Conservation (phyloP, 1,140 invertebrate species). For the Drosophila mauritiana region DNA sequence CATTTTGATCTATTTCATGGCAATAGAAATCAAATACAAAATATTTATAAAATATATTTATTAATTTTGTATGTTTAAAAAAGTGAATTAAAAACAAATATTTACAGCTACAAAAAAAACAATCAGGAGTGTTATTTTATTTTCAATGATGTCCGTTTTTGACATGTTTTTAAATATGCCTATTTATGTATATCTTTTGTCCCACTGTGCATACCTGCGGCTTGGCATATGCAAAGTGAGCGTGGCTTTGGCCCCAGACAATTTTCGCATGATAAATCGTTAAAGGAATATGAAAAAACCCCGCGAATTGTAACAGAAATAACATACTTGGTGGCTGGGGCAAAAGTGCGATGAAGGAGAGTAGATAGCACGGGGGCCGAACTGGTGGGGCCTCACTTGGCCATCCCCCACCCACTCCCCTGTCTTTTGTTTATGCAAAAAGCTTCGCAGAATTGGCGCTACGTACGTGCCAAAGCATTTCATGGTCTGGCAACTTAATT, state of each 20-base stretch:
- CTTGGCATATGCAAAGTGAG: conserved; percentile 72
- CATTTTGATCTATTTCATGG: no score
- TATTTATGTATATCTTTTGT: not conserved
- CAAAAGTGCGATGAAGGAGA: conserved; percentile 7
- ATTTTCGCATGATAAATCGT: conserved; percentile 83
- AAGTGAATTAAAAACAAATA: no score
- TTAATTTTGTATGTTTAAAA: not conserved
- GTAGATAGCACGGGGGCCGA: conserved; percentile 24
- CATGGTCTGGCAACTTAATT: conserved; percentile 82
- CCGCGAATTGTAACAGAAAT: conserved; percentile 77
- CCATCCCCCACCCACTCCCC: conserved; percentile 15
- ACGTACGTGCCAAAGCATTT: conserved; percentile 81
- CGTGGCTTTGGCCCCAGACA: conserved; percentile 62
- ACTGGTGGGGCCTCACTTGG: conserved; percentile 3
- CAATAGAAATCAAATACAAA: not conserved
- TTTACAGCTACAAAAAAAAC: no score
- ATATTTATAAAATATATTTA: not conserved
- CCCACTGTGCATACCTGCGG: conserved; percentile 25
- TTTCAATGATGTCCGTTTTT: not conserved
- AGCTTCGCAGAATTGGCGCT: conserved; percentile 78
- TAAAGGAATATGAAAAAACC: conserved; percentile 78
- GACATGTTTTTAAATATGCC: no score
- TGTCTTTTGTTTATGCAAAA: conserved; percentile 78
- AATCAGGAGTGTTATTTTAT: no score
- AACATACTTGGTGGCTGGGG: conserved; percentile 33